These are phyloP conservation scores for Choristoneura fumiferana DNA, from an alignment of 1,140 invertebrate species.

Conservation along the genomic window DNA sequence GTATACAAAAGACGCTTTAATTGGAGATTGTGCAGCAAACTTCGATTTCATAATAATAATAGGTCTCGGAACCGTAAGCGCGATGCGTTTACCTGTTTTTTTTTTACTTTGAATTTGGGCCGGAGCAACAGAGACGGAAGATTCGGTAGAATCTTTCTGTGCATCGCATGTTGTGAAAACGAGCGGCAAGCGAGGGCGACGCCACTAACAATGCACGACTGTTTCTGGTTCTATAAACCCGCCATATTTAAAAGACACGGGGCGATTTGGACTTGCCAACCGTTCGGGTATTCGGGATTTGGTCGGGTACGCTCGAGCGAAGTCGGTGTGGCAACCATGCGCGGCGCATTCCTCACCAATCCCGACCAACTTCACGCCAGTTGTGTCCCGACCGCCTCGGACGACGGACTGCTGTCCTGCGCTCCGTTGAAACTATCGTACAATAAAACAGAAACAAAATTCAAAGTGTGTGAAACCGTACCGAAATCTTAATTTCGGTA, in stretches of 20 bases:
- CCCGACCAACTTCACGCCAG: conserved; percentile 66
- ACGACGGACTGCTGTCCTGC: conserved; percentile 48
- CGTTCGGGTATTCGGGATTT: conserved; percentile 41
- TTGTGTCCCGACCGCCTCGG: conserved; percentile 53
- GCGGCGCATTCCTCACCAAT: conserved; percentile 74
- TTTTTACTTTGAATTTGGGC: conserved; percentile 43
- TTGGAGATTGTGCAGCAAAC: conserved; percentile 23
- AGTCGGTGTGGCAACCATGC: conserved; percentile 68
- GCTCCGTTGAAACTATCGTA: conserved; percentile 54
- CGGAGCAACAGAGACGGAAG: conserved; percentile 51
- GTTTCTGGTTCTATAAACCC: conserved; percentile 68
- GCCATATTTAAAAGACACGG: conserved; percentile 31
- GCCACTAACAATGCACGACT: conserved; percentile 69
- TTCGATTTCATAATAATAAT: conserved; percentile 34
- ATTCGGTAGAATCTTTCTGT: conserved; percentile 49
- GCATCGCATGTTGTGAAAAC: conserved; percentile 45
- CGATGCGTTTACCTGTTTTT: conserved; percentile 66
- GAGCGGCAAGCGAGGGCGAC: conserved; percentile 64
- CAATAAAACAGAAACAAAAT: conserved; percentile 60
- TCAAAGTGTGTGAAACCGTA: conserved; percentile 51
- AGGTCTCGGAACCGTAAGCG: conserved; percentile 33
- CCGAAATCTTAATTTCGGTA: conserved; percentile 36
- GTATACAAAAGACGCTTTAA: conserved; percentile 6
- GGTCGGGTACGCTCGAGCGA: conserved; percentile 47
- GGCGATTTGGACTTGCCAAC: conserved; percentile 36